Conservation (phyloP, 2,888 invertebrate genomes). For the Pollenia amentaria region DNA sequence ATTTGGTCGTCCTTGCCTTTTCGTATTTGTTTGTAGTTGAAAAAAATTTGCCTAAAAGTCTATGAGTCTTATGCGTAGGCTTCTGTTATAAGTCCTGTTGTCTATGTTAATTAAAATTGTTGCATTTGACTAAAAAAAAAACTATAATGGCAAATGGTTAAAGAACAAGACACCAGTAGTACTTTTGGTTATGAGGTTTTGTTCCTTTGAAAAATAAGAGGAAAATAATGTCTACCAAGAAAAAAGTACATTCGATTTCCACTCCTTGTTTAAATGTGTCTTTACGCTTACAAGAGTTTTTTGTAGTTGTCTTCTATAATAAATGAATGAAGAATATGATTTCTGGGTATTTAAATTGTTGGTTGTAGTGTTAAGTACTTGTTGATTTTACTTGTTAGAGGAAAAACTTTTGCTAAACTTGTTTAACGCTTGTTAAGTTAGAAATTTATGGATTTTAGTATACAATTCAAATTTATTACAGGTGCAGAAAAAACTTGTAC, state of each 20-base stretch:
- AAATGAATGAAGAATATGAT: slow-evolving; percentile 39
- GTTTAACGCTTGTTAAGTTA: neutral
- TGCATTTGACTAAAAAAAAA: slow-evolving; percentile 52
- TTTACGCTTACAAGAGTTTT: neutral
- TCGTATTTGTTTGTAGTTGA: slow-evolving; percentile 15
- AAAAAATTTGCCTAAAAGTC: slow-evolving; percentile 60
- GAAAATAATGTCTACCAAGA: slow-evolving; percentile 15
- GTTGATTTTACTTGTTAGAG: slow-evolving; percentile 20
- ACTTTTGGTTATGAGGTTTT: slow-evolving; percentile 43
- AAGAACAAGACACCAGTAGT: slow-evolving; percentile 26
- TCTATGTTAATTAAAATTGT: slow-evolving; percentile 72
- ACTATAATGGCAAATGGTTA: slow-evolving; percentile 15
- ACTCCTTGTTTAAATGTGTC: slow-evolving; percentile 41
- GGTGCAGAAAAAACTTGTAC: too few species aligned
- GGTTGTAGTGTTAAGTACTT: slow-evolving; percentile 20
- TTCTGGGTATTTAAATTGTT: slow-evolving; percentile 16
- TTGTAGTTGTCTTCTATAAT: neutral
- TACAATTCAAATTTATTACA: too few species aligned
- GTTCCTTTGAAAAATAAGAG: slow-evolving; percentile 6
- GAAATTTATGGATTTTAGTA: neutral
- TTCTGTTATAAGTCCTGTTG: slow-evolving; percentile 54
- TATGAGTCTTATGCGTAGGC: slow-evolving; percentile 63
- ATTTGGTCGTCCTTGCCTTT: too few species aligned
- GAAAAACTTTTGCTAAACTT: neutral
- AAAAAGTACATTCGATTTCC: slow-evolving; percentile 19